A percentile compares a stretch with the other conserved stretches of the same genome.
Evolutionary conservation across 2,113 vertebrate genomes (phyloP).

Genomic region (Caranx melampygus): DNA sequence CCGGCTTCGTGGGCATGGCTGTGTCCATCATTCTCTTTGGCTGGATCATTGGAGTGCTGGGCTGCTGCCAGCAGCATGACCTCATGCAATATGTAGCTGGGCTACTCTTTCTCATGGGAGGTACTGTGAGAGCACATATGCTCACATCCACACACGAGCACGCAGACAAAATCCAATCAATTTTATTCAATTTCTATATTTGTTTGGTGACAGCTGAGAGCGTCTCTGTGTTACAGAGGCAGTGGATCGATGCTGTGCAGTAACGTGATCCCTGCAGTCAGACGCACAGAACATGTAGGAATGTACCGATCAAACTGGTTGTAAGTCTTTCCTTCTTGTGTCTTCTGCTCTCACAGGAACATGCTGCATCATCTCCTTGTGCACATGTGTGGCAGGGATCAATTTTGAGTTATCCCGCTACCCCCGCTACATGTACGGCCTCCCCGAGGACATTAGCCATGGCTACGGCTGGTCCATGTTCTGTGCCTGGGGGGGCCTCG

Average conservation of each 20-base stretch:
- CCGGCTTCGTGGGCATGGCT: constrained; percentile 94
- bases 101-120: constrained; percentile 96
- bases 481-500: constrained; percentile 95
- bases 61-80: constrained; percentile 94
- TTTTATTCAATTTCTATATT: constrained; percentile 48
- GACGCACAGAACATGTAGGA: constrained; percentile 19
- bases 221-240: constrained; percentile 14
- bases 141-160: constrained; percentile 38
- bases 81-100: constrained; percentile 97
- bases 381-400: constrained; percentile 94
- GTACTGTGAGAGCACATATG: constrained; percentile 81
- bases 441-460: constrained; percentile 96
- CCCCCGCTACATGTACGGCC: constrained; percentile 91
- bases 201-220: constrained; percentile 46
- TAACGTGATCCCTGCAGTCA: constrained; percentile 44
- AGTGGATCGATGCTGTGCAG: constrained; percentile 33
- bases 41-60: constrained; percentile 93
- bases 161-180: constrained; percentile 47
- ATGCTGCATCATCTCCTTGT: constrained; percentile 95
- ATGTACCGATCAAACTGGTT: constrained; percentile 28
- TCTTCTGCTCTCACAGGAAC: constrained; percentile 85
- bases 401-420: constrained; percentile 96
- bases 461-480: constrained; percentile 98
- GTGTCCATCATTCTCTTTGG: constrained; percentile 95
- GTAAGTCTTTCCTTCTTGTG: constrained; percentile 33